Percentiles rank a stretch among this genome's conserved stretches.
Evolutionary conservation across 2,888 invertebrate genomes (phyloP).

Genomic region (Sceliomorpha sp.): DNA sequence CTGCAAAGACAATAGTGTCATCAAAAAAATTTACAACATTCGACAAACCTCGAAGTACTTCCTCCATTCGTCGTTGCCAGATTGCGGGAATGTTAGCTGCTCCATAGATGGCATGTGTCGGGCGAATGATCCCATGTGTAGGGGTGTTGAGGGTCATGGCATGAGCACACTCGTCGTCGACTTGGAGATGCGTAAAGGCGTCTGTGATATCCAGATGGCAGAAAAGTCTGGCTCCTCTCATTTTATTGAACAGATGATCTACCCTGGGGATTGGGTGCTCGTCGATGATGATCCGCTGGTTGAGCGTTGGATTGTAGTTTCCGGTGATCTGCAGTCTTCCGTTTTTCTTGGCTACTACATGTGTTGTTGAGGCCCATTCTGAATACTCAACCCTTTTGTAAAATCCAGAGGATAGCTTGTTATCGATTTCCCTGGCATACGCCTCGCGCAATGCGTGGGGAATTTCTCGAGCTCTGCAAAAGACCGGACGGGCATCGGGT

Average conservation of each 20-base stretch:
- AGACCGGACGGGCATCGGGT: constrained; percentile 13
- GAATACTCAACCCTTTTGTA: constrained; percentile 24
- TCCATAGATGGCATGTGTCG: too few species aligned
- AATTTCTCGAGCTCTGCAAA: constrained; percentile 23
- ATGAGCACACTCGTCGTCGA: constrained; percentile 10
- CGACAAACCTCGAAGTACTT: neutral
- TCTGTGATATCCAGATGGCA: neutral
- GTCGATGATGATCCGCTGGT: constrained; percentile 34
- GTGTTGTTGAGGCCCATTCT: constrained; percentile 32
- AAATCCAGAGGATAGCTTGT: constrained; percentile 8
- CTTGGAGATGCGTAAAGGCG: constrained; percentile 32
- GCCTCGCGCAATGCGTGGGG: constrained; percentile 9
- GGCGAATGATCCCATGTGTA: too few species aligned
- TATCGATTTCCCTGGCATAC: constrained; percentile 9
- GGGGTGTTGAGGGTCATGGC: too few species aligned
- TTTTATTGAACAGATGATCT: constrained; percentile 29
- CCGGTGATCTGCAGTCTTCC: constrained; percentile 16
- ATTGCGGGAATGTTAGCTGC: too few species aligned
- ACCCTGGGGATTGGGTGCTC: constrained; percentile 35
- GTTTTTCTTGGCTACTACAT: constrained; percentile 23
- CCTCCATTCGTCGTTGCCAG: too few species aligned
- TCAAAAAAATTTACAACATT: constrained; percentile 8
- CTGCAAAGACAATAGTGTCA: constrained; percentile 13
- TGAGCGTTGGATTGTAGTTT: constrained; percentile 35
- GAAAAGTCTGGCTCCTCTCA: constrained; percentile 12